phyloP scores from a whole-genome alignment of 53 echinoderm and acorn worm species.

The Patiria pectinifera region DNA sequence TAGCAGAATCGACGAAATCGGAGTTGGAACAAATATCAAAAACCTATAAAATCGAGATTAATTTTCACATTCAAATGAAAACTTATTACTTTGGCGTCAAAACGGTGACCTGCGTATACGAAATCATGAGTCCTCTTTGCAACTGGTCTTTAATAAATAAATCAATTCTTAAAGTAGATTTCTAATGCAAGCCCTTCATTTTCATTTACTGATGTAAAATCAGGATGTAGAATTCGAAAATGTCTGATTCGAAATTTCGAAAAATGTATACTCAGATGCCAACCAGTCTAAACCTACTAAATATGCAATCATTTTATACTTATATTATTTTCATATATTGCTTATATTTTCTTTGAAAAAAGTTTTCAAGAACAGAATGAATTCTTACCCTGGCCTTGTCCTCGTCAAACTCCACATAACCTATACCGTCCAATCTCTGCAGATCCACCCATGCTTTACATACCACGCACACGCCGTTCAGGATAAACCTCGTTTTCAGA shows the following conservation, averaged over 20 bases:
- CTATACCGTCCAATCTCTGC: conserved; percentile 87
- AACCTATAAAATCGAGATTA: too few relatives aligned
- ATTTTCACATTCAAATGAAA: too few relatives aligned
- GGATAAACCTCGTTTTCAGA: conserved; percentile 87
- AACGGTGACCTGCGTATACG: too few relatives aligned
- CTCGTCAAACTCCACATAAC: conserved; percentile 90
- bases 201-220: too few relatives aligned
- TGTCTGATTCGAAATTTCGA: background rate
- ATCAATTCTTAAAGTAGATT: background rate
- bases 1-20: too few relatives aligned
- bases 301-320: too few relatives aligned
- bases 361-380: background rate
- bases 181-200: too few relatives aligned
- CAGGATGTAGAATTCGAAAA: background rate
- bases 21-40: too few relatives aligned
- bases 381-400: conserved; percentile 92
- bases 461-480: conserved; percentile 95
- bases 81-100: too few relatives aligned
- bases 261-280: background rate
- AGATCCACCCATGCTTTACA: conserved; percentile 92
- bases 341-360: background rate
- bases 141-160: too few relatives aligned
- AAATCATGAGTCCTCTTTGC: too few relatives aligned
- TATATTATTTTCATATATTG: background rate
- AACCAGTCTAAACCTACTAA: too few relatives aligned